Percentiles rank a stretch among this genome's conserved stretches.
These are phyloP conservation scores for Toxonevra muliebris DNA, from an alignment of 2,888 invertebrate species.

Conservation along the genomic window DNA sequence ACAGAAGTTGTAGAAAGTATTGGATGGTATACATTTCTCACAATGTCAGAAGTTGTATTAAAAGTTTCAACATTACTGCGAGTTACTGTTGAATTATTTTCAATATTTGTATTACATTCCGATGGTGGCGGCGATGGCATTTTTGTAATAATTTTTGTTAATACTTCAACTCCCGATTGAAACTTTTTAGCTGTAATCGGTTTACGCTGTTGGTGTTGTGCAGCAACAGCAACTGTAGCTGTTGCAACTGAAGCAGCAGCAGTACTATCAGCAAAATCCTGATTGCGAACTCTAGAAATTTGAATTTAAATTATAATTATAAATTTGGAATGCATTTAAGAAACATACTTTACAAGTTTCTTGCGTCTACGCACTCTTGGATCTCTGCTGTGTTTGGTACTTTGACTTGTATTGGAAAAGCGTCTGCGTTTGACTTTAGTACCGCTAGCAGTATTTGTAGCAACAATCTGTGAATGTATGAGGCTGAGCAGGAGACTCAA, in stretches of 20 bases:
- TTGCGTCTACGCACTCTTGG: conserved; percentile 55
- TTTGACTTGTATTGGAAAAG: conserved; percentile 50
- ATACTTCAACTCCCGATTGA: conserved; percentile 14
- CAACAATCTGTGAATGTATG: conserved; percentile 84
- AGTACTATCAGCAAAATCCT: conserved; percentile 44
- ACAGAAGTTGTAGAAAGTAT: conserved; percentile 3
- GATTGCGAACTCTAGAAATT: conserved; percentile 49
- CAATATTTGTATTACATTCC: too few relatives aligned
- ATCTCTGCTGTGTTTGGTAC: conserved; percentile 48
- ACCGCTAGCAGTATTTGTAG: conserved; percentile 68
- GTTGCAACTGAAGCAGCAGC: conserved; percentile 19
- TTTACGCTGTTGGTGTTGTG: conserved; percentile 27
- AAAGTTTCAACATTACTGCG: background rate
- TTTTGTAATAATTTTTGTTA: conserved; percentile 11
- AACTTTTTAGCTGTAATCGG: conserved; percentile 20
- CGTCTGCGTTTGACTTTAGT: conserved; percentile 56
- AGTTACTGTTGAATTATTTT: background rate
- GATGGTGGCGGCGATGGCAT: background rate
- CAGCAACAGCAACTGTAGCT: conserved; percentile 32
- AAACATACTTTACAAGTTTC: conserved; percentile 59
- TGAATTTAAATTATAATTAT: conserved; percentile 5
- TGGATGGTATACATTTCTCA: conserved; percentile 5
- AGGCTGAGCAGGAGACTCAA: conserved; percentile 79
- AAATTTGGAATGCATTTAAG: background rate
- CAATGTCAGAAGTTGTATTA: background rate